Conservation (phyloP, 92 coral and sea anemone species). For the Virgularia gustaviana region DNA sequence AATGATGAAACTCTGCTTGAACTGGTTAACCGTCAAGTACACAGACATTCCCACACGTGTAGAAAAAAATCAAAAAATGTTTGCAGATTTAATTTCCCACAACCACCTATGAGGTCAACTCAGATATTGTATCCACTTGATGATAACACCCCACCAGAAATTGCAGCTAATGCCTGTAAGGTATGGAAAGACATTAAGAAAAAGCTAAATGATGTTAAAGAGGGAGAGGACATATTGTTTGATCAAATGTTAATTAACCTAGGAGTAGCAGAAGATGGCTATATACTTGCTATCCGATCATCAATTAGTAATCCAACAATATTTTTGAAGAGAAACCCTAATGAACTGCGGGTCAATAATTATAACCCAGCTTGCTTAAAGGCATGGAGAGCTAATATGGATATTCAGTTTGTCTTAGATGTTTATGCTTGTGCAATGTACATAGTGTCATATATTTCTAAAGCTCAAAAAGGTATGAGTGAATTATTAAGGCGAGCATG, state of each 20-base stretch:
- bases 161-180: conserved; percentile 12
- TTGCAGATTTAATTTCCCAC: conserved; percentile 34
- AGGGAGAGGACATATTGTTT: conserved; percentile 62
- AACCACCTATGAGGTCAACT: conserved; percentile 41
- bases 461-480: conserved; percentile 47
- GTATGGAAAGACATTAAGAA: conserved; percentile 43
- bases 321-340: conserved; percentile 36
- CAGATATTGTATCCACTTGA: conserved; percentile 45
- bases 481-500: conserved; percentile 45
- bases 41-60: conserved; percentile 54
- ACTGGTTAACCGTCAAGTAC: conserved; percentile 45
- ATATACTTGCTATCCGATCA: conserved; percentile 51
- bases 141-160: not conserved
- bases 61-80: conserved; percentile 37
- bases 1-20: conserved; percentile 29
- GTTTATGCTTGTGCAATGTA: conserved; percentile 53
- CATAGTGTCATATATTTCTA: conserved; percentile 40
- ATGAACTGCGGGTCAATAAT: conserved; percentile 38
- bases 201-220: conserved; percentile 50
- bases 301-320: conserved; percentile 42
- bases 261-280: conserved; percentile 41
- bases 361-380: conserved; percentile 47
- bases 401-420: conserved; percentile 47
- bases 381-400: conserved; percentile 54
- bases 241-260: conserved; percentile 48